Conservation (phyloP, 2,113 vertebrate species). For the Hypocryptadius cinnamomeus region DNA sequence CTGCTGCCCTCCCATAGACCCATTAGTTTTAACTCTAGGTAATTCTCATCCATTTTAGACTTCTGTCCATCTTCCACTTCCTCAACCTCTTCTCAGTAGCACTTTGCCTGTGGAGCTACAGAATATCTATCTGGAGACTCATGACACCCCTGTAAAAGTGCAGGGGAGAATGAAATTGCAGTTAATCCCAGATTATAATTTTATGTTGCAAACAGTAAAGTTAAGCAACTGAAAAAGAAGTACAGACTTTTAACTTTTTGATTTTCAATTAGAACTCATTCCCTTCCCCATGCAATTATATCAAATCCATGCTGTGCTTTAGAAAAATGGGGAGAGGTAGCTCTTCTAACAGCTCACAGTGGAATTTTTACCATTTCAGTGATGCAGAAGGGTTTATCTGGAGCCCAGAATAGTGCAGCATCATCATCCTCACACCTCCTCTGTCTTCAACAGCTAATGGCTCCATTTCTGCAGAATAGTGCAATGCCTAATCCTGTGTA, state of each 20-base stretch:
- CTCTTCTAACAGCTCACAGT: not conserved
- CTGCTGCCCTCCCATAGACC: not conserved
- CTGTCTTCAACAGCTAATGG: not conserved
- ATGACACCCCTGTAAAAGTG: accelerated
- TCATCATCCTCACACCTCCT: not conserved
- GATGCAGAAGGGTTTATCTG: not conserved
- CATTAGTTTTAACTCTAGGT: not conserved
- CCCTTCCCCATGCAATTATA: not conserved
- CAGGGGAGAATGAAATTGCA: not conserved
- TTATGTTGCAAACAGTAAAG: not conserved
- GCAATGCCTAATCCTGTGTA: not conserved
- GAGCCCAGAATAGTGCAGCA: not conserved
- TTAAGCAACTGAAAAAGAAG: not conserved
- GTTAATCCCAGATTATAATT: not conserved
- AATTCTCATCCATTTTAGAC: not conserved
- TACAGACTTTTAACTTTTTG: not conserved
- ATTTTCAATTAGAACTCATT: not conserved
- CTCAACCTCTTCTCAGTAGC: not conserved
- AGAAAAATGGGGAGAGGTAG: not conserved
- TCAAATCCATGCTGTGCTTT: not conserved
- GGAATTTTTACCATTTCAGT: not conserved
- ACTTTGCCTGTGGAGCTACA: not conserved
- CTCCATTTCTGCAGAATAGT: not conserved
- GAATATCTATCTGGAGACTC: not conserved
- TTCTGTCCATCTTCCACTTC: not conserved